A percentile compares a stretch with the other conserved stretches of the same genome.
phyloP scores from a whole-genome alignment of 2,888 invertebrate species.

The Patella caerulea region DNA sequence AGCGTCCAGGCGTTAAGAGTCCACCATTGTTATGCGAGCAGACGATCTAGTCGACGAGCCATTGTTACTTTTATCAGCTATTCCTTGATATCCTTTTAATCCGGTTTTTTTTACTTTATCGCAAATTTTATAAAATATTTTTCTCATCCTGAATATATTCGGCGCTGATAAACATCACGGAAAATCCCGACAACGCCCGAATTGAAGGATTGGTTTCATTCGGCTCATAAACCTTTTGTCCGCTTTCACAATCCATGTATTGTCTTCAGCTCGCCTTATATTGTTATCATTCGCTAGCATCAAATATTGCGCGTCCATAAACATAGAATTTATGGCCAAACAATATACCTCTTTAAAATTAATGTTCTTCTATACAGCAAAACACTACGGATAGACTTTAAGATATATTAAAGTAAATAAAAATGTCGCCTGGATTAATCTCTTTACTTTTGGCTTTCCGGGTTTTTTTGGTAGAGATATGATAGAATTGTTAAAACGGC shows the following conservation, averaged over 20 bases:
- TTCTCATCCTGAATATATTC: background rate
- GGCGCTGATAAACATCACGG: background rate
- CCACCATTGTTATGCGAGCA: background rate
- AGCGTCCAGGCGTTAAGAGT: background rate
- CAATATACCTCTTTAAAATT: no score
- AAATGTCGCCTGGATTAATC: no score
- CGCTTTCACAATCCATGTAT: background rate
- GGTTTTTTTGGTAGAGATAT: no score
- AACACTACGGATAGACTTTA: no score
- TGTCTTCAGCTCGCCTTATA: background rate
- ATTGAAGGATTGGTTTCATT: background rate
- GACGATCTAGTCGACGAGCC: background rate
- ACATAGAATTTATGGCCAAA: background rate
- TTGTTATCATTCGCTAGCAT: background rate
- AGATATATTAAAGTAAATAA: no score
- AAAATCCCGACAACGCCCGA: conserved; percentile 9
- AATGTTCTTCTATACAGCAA: no score
- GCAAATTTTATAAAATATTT: background rate
- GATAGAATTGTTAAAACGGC: no score
- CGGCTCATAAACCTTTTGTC: background rate
- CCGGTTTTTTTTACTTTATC: background rate
- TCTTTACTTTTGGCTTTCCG: no score
- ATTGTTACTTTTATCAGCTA: background rate
- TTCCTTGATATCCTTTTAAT: background rate
- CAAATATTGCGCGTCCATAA: conserved; percentile 5